A percentile compares a stretch with the other conserved stretches of the same genome.
Evolutionary conservation across 2,888 invertebrate species (phyloP).

Genomic region (Imbricaverruca yamaguchii): DNA sequence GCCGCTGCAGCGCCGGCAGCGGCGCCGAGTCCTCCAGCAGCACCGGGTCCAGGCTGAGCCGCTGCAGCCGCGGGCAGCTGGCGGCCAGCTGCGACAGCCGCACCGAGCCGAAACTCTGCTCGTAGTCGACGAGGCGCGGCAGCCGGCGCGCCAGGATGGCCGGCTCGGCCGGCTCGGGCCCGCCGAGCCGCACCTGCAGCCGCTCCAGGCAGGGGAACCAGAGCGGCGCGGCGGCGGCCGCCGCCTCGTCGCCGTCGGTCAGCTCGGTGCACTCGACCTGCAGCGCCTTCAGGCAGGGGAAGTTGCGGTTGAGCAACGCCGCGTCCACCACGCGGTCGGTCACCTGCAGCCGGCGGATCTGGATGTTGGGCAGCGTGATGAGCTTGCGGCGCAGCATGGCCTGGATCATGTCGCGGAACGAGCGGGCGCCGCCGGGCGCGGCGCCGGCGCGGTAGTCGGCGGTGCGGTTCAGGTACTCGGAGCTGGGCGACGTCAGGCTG

Average conservation of each 20-base stretch:
- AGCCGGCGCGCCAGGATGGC: conserved; percentile 56
- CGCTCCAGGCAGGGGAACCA: conserved; percentile 72
- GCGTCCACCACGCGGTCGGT: conserved; percentile 14
- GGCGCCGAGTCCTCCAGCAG: conserved; percentile 80
- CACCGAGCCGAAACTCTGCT: conserved; percentile 86
- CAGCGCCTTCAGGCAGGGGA: conserved; percentile 19
- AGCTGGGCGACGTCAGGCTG: conserved; percentile 68
- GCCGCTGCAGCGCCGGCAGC: conserved; percentile 94
- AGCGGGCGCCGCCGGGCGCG: conserved; percentile 63
- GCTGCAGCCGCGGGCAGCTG: conserved; percentile 84
- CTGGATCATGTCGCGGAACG: conserved; percentile 39
- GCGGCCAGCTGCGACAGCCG: conserved; percentile 77
- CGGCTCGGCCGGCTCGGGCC: conserved; percentile 13
- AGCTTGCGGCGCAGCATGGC: conserved; percentile 15
- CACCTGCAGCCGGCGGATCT: conserved; percentile 22
- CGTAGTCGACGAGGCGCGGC: conserved; percentile 92
- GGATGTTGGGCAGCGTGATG: conserved; percentile 21
- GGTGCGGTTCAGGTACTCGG: conserved; percentile 55
- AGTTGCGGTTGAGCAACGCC: conserved; percentile 17
- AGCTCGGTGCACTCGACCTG: not conserved
- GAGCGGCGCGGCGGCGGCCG: not conserved
- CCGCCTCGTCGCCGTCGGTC: conserved; percentile 13
- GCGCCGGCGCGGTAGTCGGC: conserved; percentile 80
- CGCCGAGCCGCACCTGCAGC: conserved; percentile 72
- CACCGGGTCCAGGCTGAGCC: conserved; percentile 55